phyloP scores from a whole-genome alignment of 2,113 vertebrate species.

The Felis chaus region DNA sequence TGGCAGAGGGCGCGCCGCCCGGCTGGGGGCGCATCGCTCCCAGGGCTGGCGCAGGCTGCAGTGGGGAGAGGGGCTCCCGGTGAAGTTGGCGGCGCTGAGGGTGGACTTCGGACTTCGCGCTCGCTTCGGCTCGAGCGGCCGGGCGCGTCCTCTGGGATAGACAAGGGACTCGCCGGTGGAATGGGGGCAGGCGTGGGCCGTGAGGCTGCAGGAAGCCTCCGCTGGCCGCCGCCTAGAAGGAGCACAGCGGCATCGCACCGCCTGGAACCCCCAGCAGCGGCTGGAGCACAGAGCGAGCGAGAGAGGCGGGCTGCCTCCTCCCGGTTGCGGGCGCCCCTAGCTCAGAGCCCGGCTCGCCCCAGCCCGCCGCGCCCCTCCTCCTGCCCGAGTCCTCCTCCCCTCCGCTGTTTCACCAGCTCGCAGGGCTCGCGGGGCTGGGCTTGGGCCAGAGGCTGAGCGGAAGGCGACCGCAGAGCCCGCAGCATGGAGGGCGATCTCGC shows the following conservation, averaged over 20 bases:
- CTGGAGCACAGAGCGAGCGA: not conserved
- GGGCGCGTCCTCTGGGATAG: constrained; percentile 14
- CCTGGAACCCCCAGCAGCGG: not conserved
- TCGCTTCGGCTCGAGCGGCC: not conserved
- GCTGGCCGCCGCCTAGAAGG: constrained; percentile 51
- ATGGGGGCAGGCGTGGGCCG: not conserved
- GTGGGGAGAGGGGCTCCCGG: constrained; percentile 34
- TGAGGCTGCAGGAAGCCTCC: constrained; percentile 46
- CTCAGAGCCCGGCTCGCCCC: constrained; percentile 44
- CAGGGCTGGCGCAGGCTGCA: constrained; percentile 55
- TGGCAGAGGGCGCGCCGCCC: constrained; percentile 56
- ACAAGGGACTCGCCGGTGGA: not conserved
- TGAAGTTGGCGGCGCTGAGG: constrained; percentile 63
- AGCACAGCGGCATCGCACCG: constrained; percentile 31
- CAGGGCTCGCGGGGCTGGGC: constrained; percentile 31
- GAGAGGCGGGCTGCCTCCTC: constrained; percentile 39
- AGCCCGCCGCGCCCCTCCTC: constrained; percentile 20
- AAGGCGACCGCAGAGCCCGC: constrained; percentile 44
- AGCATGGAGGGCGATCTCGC: constrained; percentile 58
- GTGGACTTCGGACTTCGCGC: constrained; percentile 67
- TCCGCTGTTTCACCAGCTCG: not conserved
- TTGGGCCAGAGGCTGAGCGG: constrained; percentile 46
- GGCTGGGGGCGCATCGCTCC: constrained; percentile 71
- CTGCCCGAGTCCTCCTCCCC: constrained; percentile 8
- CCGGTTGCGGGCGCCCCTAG: not conserved